Percentiles rank a stretch among this genome's conserved stretches.
phyloP scores from a whole-genome alignment of 2,797 vertebrate genomes.

The Paratrypauchen microcephalus region DNA sequence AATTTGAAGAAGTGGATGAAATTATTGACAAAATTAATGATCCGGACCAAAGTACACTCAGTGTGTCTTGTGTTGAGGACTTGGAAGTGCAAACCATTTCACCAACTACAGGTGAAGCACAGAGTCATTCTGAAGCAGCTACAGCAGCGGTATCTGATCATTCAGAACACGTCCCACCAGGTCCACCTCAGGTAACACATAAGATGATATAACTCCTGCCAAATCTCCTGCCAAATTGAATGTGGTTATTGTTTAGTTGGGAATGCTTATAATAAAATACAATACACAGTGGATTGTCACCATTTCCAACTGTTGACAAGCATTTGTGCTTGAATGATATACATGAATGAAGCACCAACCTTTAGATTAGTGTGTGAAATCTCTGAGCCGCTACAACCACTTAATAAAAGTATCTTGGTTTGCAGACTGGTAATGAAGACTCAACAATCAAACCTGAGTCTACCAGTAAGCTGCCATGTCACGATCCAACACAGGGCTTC shows the following conservation, averaged over 20 bases:
- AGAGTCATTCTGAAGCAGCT: neutral
- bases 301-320: neutral
- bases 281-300: neutral
- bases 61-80: neutral
- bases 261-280: neutral
- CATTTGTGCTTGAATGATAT: neutral
- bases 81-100: neutral
- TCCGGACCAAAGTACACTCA: neutral
- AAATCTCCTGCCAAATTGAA: too few relatives aligned
- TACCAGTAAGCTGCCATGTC: conserved; percentile 71
- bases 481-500: conserved; percentile 84
- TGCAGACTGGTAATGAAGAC: conserved; percentile 82
- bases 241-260: neutral
- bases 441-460: conserved; percentile 70
- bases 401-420: neutral
- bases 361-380: neutral
- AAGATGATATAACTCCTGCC: neutral
- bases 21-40: neutral
- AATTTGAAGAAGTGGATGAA: neutral
- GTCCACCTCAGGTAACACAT: neutral
- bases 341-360: neutral
- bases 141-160: neutral
- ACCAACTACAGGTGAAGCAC: neutral
- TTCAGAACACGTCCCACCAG: neutral
- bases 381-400: neutral